Evolutionary conservation across 2,888 invertebrate species (phyloP).

Genomic region (Pelosia muscerda): DNA sequence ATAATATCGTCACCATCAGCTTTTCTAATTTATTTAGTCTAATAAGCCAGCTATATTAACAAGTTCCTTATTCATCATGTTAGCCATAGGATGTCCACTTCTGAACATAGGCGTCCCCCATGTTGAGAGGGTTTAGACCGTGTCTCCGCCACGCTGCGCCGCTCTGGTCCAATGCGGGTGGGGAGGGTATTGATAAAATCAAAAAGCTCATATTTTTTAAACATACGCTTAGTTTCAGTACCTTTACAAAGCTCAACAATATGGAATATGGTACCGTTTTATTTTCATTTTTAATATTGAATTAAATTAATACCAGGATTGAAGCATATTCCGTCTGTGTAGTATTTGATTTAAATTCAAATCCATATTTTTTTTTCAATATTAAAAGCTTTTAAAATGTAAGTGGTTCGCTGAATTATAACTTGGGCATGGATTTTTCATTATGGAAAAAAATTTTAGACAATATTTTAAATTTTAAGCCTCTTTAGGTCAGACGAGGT

Average conservation of each 20-base stretch:
- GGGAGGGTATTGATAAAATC: no score
- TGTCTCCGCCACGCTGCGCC: no score
- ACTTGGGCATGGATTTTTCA: not conserved
- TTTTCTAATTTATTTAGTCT: no score
- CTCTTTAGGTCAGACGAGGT: no score
- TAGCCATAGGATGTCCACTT: no score
- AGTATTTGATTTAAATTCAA: constrained; percentile 17
- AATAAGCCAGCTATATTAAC: no score
- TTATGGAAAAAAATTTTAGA: no score
- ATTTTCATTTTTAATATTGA: constrained; percentile 13
- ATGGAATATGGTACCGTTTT: not conserved
- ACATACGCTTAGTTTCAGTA: not conserved
- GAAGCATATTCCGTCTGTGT: constrained; percentile 15
- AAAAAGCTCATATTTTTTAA: not conserved
- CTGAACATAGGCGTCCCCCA: no score
- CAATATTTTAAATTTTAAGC: no score
- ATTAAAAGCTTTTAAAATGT: not conserved
- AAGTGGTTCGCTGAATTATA: not conserved
- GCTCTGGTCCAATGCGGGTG: no score
- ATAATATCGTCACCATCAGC: not conserved
- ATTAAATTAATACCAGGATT: constrained; percentile 19
- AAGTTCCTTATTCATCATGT: no score
- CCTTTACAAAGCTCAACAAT: constrained; percentile 3
- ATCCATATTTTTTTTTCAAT: not conserved
- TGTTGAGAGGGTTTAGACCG: no score